Evolutionary conservation across 1,140 invertebrate species (phyloP).

Genomic region (Trichogramma pretiosum): DNA sequence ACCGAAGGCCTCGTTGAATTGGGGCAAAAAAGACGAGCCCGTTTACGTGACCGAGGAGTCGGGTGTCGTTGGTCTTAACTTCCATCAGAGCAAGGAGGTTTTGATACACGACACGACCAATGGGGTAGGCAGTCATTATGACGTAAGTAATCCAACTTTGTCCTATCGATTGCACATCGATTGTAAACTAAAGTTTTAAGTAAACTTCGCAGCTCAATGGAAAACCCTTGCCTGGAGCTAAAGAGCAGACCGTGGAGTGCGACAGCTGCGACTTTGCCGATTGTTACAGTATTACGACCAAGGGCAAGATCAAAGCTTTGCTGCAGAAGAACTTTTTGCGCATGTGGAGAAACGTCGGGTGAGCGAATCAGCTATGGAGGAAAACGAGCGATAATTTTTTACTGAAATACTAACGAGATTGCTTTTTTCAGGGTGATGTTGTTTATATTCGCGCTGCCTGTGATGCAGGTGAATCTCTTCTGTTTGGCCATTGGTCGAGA

Average conservation of each 20-base stretch:
- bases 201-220: conserved; percentile 43
- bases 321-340: conserved; percentile 87
- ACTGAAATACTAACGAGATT: too few species aligned
- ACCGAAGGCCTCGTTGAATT: conserved; percentile 60
- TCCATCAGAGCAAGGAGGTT: conserved; percentile 82
- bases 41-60: conserved; percentile 76
- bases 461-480: conserved; percentile 91
- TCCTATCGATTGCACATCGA: neutral
- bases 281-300: conserved; percentile 54
- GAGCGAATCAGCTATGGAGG: too few species aligned
- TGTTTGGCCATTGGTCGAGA: conserved; percentile 88
- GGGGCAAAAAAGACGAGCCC: conserved; percentile 70
- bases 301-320: conserved; percentile 67
- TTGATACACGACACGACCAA: conserved; percentile 67
- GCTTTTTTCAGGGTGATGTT: conserved; percentile 72
- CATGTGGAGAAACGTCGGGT: conserved; percentile 86
- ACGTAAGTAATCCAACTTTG: conserved; percentile 36
- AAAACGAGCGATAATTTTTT: too few species aligned
- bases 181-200: neutral
- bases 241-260: conserved; percentile 45
- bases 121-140: conserved; percentile 48
- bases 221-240: conserved; percentile 45
- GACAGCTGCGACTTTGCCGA: conserved; percentile 49
- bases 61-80: conserved; percentile 75
- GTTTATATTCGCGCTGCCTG: conserved; percentile 86